Conservation (phyloP, 2,113 vertebrate genomes). For the Oncorhynchus masou region DNA sequence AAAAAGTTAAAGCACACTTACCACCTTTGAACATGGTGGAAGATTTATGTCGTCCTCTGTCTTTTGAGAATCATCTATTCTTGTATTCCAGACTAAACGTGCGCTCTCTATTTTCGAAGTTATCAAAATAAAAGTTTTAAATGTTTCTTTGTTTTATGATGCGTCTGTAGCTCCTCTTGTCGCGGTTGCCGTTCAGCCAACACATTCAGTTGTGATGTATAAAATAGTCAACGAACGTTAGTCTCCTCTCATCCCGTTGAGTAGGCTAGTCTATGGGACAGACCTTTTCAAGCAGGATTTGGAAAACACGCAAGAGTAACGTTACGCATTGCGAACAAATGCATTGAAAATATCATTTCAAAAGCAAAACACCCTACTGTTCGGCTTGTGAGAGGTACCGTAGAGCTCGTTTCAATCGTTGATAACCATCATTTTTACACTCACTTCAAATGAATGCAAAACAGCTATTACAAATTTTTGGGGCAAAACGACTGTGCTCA, state of each 20-base stretch:
- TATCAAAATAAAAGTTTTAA: not conserved
- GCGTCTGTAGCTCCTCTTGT: not conserved
- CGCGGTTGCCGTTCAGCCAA: not conserved
- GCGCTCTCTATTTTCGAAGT: not conserved
- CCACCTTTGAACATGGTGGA: constrained; percentile 58
- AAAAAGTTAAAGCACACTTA: constrained; percentile 27
- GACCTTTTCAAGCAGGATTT: not conserved
- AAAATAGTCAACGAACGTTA: not conserved
- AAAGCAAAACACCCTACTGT: not conserved
- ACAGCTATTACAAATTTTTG: not conserved
- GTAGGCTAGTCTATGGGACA: constrained; percentile 1
- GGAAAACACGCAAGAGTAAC: constrained; percentile 12
- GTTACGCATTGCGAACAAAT: constrained; percentile 18
- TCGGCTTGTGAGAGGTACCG: constrained; percentile 5
- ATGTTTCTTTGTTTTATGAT: not conserved
- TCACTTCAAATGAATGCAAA: not conserved
- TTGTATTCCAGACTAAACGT: constrained; percentile 34
- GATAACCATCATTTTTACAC: not conserved
- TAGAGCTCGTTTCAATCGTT: not conserved
- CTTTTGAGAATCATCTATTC: constrained; percentile 46
- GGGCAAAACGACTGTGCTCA: not conserved
- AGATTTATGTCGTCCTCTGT: constrained; percentile 31
- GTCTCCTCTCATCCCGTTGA: constrained; percentile 21
- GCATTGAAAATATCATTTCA: constrained; percentile 17
- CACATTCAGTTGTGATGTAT: not conserved